Evolutionary conservation across 2,888 invertebrate species (phyloP).

Genomic region (Sesamia inferens): DNA sequence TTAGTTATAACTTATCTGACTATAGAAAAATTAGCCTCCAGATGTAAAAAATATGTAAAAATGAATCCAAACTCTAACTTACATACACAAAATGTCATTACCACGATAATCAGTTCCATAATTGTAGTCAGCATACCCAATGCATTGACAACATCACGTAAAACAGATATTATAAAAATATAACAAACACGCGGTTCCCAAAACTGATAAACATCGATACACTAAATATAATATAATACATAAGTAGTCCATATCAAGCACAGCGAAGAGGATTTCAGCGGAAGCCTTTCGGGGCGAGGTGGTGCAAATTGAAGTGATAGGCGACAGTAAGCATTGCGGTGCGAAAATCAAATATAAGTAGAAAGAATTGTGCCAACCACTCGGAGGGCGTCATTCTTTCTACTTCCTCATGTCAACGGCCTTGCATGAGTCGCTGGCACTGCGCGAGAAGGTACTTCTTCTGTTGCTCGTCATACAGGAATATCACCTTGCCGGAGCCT

Average conservation of each 20-base stretch:
- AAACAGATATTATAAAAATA: slow-evolving; percentile 65
- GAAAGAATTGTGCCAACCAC: slow-evolving; percentile 83
- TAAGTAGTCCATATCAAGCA: slow-evolving; percentile 67
- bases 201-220: slow-evolving; percentile 51
- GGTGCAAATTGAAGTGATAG: slow-evolving; percentile 85
- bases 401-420: slow-evolving; percentile 87
- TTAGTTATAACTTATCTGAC: background rate
- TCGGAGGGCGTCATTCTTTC: slow-evolving; percentile 77
- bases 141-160: slow-evolving; percentile 44
- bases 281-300: slow-evolving; percentile 79
- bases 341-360: slow-evolving; percentile 85
- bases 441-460: slow-evolving; percentile 84
- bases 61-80: slow-evolving; percentile 49
- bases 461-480: slow-evolving; percentile 85
- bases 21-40: background rate
- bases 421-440: slow-evolving; percentile 81
- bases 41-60: slow-evolving; percentile 47
- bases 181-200: slow-evolving; percentile 59
- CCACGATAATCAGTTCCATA: slow-evolving; percentile 59
- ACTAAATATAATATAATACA: slow-evolving; percentile 49
- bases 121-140: slow-evolving; percentile 53
- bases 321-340: slow-evolving; percentile 80
- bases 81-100: slow-evolving; percentile 45
- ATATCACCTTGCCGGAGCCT: slow-evolving; percentile 91
- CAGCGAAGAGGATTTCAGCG: slow-evolving; percentile 69